A percentile compares a stretch with the other conserved stretches of the same genome.
Evolutionary conservation across 2,113 vertebrate species (phyloP).

Genomic region (Phyllostomus hastatus): DNA sequence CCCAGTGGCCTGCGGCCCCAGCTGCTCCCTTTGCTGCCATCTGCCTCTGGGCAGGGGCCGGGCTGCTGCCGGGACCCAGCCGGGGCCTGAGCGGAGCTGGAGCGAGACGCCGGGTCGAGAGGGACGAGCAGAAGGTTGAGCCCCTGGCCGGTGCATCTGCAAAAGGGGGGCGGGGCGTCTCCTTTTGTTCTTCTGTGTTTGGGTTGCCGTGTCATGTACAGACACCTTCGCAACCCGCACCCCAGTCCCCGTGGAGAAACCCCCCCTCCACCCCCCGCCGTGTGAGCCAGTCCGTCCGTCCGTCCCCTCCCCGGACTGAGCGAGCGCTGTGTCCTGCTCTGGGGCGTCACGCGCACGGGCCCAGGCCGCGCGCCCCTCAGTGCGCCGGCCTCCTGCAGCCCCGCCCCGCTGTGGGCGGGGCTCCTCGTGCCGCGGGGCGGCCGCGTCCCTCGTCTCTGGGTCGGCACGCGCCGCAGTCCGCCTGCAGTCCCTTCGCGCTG

Average conservation of each 20-base stretch:
- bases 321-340: accelerated
- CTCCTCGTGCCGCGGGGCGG: accelerated
- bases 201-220: neutral
- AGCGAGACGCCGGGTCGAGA: neutral
- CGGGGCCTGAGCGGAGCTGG: neutral
- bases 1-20: neutral
- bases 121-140: neutral
- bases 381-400: neutral
- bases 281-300: accelerated
- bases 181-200: neutral
- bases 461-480: too few relatives aligned
- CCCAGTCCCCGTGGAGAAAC: neutral
- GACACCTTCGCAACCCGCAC: neutral
- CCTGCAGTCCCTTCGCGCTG: too few relatives aligned
- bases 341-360: neutral
- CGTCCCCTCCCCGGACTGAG: accelerated
- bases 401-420: neutral
- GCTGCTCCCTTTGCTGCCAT: neutral
- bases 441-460: neutral
- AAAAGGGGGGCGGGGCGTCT: neutral
- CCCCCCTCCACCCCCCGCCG: too few relatives aligned
- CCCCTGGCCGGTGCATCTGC: too few relatives aligned
- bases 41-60: neutral
- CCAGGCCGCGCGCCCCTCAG: neutral
- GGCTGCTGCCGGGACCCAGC: neutral